A percentile compares a stretch with the other conserved stretches of the same genome.
phyloP scores from a whole-genome alignment of 2,797 vertebrate species.

The Octomys mimax region DNA sequence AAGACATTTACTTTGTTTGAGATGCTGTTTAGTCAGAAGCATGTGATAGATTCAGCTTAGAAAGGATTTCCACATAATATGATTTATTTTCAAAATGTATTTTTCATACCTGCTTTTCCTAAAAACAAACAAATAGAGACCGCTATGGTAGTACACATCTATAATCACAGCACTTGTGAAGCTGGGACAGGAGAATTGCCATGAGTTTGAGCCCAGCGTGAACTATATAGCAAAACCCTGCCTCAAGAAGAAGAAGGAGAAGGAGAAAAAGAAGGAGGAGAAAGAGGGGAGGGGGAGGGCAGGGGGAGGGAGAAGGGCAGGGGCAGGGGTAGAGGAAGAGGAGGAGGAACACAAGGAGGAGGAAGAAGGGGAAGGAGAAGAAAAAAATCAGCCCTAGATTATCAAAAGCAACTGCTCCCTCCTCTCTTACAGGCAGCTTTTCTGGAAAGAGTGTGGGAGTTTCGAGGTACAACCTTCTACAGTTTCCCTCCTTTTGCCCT shows the following conservation, averaged over 20 bases:
- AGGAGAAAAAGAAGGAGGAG: neutral
- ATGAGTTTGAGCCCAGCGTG: neutral
- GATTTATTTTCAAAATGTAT: conserved; percentile 30
- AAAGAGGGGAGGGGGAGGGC: no score
- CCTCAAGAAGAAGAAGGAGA: neutral
- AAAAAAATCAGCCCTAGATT: neutral
- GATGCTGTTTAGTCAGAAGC: neutral
- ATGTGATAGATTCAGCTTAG: conserved; percentile 11
- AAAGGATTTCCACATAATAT: conserved; percentile 27
- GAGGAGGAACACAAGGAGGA: no score
- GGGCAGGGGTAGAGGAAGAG: no score
- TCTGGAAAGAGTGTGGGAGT: conserved; percentile 15
- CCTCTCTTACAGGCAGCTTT: neutral
- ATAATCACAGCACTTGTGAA: neutral
- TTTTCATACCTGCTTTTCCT: conserved; percentile 32
- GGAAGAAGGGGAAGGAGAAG: neutral
- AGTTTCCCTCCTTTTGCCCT: neutral
- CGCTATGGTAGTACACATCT: neutral
- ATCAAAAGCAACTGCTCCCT: neutral
- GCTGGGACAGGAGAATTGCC: neutral
- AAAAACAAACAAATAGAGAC: neutral
- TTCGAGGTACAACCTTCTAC: neutral
- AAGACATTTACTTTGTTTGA: neutral
- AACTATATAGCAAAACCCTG: neutral
- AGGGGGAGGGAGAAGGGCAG: no score